phyloP scores from a whole-genome alignment of 2,797 vertebrate species.

The Muscicapa comitata region DNA sequence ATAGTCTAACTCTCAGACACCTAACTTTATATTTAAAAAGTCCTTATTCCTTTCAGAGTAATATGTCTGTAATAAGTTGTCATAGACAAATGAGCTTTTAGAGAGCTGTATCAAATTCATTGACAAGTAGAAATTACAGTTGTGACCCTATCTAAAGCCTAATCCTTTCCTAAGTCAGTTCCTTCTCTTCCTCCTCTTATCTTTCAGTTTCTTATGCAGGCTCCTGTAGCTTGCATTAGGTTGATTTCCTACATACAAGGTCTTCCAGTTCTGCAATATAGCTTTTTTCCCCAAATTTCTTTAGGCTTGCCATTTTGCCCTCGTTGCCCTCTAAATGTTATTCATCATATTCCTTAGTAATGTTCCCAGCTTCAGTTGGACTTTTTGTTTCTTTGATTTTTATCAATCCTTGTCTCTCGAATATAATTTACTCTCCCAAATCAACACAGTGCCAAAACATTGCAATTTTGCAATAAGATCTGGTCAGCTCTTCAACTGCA shows the following conservation, averaged over 20 bases:
- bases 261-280: not conserved
- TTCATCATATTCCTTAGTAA: not conserved
- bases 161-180: not conserved
- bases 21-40: not conserved
- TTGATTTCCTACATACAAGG: not conserved
- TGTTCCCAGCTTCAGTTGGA: not conserved
- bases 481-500: not conserved
- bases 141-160: not conserved
- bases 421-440: not conserved
- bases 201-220: not conserved
- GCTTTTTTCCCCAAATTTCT: not conserved
- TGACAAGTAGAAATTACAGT: not conserved
- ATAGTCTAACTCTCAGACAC: not conserved
- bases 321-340: not conserved
- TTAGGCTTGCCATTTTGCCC: not conserved
- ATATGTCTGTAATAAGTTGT: not conserved
- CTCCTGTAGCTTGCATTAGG: not conserved
- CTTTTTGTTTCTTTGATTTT: not conserved
- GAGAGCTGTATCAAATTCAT: not conserved
- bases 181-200: not conserved
- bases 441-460: rapidly evolving
- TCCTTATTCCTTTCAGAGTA: not conserved
- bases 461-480: not conserved
- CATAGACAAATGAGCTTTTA: not conserved
- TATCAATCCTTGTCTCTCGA: not conserved